Evolutionary conservation across 2,888 invertebrate species (phyloP).

Genomic region (Sarcophaga caerulescens): DNA sequence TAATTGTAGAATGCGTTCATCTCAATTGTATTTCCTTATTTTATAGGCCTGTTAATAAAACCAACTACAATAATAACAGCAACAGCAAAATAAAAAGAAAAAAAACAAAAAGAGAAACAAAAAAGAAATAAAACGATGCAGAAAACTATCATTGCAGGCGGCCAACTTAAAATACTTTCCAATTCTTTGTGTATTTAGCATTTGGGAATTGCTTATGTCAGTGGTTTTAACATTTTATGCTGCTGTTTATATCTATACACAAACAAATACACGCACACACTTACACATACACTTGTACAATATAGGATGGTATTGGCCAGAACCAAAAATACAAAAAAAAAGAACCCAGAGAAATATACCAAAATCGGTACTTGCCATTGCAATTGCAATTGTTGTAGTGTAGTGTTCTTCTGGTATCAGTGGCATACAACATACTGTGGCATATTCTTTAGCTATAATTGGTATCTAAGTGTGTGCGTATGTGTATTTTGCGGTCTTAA

Average conservation of each 20-base stretch:
- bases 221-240: conserved; percentile 64
- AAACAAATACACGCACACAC: no score
- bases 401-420: neutral
- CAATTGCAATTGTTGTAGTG: neutral
- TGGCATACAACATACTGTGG: conserved; percentile 34
- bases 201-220: conserved; percentile 68
- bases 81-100: no score
- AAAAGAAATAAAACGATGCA: neutral
- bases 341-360: neutral
- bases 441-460: conserved; percentile 27
- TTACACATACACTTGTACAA: conserved; percentile 13
- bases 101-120: neutral
- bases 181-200: conserved; percentile 57
- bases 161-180: conserved; percentile 66
- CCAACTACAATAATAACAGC: conserved; percentile 38
- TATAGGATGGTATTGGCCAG: conserved; percentile 40
- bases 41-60: conserved; percentile 54
- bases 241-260: conserved; percentile 46
- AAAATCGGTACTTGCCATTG: conserved; percentile 29
- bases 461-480: neutral
- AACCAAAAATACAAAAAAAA: neutral
- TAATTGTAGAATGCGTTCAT: conserved; percentile 64
- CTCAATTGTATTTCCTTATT: conserved; percentile 62
- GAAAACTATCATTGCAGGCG: conserved; percentile 60
- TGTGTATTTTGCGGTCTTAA: conserved; percentile 26